phyloP scores from a whole-genome alignment of 1,140 invertebrate species.

The Pogonomyrmex californicus region DNA sequence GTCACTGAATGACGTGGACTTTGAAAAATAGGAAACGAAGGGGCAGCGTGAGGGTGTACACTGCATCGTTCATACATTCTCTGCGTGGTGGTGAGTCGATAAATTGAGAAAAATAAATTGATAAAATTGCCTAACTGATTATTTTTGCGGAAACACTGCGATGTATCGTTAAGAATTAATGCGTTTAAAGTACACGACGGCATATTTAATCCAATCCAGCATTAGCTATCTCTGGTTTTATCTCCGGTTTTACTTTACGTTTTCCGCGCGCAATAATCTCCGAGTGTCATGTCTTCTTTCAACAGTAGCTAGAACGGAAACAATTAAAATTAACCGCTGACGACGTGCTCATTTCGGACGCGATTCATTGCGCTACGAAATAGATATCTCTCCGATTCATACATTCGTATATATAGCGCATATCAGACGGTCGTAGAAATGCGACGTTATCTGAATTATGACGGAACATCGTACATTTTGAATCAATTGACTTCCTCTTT shows the following conservation, averaged over 20 bases:
- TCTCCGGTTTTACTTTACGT: neutral
- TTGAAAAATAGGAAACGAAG: constrained; percentile 1
- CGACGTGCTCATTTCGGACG: neutral
- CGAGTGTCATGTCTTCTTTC: neutral
- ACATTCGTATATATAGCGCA: neutral
- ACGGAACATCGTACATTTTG: neutral
- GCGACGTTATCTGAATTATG: neutral
- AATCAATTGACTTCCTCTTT: constrained; percentile 14
- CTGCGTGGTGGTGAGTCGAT: neutral
- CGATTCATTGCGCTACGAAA: neutral
- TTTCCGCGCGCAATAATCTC: neutral
- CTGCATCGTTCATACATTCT: neutral
- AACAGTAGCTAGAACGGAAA: neutral
- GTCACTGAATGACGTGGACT: neutral
- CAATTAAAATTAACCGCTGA: constrained; percentile 31
- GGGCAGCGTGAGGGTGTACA: neutral
- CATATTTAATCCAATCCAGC: constrained; percentile 7
- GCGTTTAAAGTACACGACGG: neutral
- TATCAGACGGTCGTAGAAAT: neutral
- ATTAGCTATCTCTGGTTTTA: neutral
- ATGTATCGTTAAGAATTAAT: constrained; percentile 28
- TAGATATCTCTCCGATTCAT: constrained; percentile 7
- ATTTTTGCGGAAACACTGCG: neutral
- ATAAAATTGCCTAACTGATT: neutral
- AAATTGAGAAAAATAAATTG: neutral